phyloP scores from a whole-genome alignment of 2,113 vertebrate genomes.

The Phyllopteryx taeniolatus region DNA sequence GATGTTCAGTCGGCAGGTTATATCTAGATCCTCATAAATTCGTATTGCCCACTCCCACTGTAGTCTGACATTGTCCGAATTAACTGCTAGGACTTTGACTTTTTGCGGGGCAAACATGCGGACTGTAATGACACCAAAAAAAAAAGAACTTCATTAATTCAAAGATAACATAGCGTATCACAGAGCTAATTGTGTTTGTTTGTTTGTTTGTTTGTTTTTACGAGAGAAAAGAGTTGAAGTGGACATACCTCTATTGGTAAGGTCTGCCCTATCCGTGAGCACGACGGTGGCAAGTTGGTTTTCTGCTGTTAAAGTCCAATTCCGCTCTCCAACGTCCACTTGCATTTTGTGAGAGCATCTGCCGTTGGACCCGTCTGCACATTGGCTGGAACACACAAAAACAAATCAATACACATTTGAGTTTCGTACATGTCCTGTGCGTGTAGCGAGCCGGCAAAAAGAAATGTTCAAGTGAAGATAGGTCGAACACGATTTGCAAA shows the following conservation, averaged over 20 bases:
- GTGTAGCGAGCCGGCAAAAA: background rate
- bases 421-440: background rate
- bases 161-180: background rate
- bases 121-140: conserved; percentile 53
- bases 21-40: conserved; percentile 16
- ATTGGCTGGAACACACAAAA: conserved; percentile 29
- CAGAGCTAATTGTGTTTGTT: background rate
- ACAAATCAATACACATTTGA: background rate
- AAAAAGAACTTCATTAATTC: background rate
- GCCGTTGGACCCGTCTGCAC: rapidly evolving
- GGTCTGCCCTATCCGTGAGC: conserved; percentile 27
- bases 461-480: too few species aligned
- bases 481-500: too few species aligned
- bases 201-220: background rate
- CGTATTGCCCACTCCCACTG: conserved; percentile 40
- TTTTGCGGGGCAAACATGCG: conserved; percentile 35
- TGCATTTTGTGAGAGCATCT: background rate
- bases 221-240: background rate
- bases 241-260: conserved; percentile 49
- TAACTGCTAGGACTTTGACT: background rate
- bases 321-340: conserved; percentile 18
- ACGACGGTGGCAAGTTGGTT: conserved; percentile 40
- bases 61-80: conserved; percentile 45
- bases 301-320: conserved; percentile 56
- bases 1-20: conserved; percentile 47